Evolutionary conservation across 2,797 vertebrate genomes (phyloP).

Genomic region (Nannoperca obscura): DNA sequence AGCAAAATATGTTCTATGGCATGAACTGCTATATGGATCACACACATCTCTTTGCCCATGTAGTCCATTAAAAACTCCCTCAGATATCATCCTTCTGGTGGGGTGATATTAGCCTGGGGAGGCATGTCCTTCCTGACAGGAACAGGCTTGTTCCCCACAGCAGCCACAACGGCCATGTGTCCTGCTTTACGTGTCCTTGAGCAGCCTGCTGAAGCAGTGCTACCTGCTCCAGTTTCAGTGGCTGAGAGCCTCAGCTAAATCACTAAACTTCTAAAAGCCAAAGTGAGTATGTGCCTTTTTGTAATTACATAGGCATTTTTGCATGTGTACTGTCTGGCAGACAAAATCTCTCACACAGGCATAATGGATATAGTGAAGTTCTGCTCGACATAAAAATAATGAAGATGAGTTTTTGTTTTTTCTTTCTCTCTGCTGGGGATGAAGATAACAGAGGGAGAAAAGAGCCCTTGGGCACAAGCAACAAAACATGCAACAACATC

Average conservation of each 20-base stretch:
- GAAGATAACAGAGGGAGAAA: constrained; percentile 68
- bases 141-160: constrained; percentile 42
- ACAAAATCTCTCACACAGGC: constrained; percentile 49
- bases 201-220: constrained; percentile 20
- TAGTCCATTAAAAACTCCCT: constrained; percentile 16
- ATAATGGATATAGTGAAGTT: constrained; percentile 55
- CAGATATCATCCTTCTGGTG: constrained; percentile 27
- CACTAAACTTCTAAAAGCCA: constrained; percentile 26
- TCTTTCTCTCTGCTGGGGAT: constrained; percentile 47
- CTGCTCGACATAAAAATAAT: constrained; percentile 59
- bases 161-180: constrained; percentile 40
- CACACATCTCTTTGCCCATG: not conserved
- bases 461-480: constrained; percentile 70
- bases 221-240: constrained; percentile 55
- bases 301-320: constrained; percentile 19
- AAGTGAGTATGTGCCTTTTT: constrained; percentile 8
- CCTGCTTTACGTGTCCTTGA: constrained; percentile 65
- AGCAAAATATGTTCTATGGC: not conserved
- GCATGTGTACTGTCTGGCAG: constrained; percentile 18
- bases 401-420: constrained; percentile 18
- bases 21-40: not conserved
- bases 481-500: constrained; percentile 72
- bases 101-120: constrained; percentile 47
- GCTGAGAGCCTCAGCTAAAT: constrained; percentile 20
- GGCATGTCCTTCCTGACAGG: constrained; percentile 39